Evolutionary conservation across 2,797 vertebrate genomes (phyloP), one percentile per base, ranked within the genome.

Genomic region (Hirundo rustica): DNA sequence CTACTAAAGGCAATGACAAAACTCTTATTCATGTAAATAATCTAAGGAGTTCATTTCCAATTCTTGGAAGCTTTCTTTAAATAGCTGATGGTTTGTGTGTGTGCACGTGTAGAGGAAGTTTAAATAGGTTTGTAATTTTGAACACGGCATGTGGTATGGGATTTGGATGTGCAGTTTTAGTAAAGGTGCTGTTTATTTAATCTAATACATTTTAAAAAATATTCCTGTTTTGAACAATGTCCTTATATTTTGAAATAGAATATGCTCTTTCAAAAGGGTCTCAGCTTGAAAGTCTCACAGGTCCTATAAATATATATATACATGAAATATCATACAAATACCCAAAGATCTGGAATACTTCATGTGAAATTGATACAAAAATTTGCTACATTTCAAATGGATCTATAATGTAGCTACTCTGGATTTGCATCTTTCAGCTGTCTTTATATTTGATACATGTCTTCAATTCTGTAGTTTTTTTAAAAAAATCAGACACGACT

Each of bases 401-500:
- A 21, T n/a, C 32, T 62, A 12, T 11, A 79, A 57, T 54, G 4
- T 4, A 36, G 17, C 2, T 36, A 8, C 8, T 30, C n/a, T 62
- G 17, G 7, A 34, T 50, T 60, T 83, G 14, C 20, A 29, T 77
- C 23, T 64, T 68, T 61, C 22, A 27, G 3, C 60, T 80, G 13
- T 53, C 61, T 86, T 64, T 45, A 4, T 48, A 34, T 78, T 53
- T 67, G 11, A 81, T 89, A 51, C 2, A 27, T 19, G 2, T 42
- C 5, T 80, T 76, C 8, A 17, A 40, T 62, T 44, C 36, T 44
- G 13, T 55, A 60, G 20, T 20, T n/a, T 42, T n/a, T 58, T 34
- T 1, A 0, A 20, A 44, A n/a, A 55, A 72, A 45, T n/a, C 15
- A 45, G 44, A 44, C 5, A 23, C 7, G 5, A 47, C 11, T 4